Evolutionary conservation across 2,113 vertebrate species (phyloP).

Genomic region (Turdus rufiventris): DNA sequence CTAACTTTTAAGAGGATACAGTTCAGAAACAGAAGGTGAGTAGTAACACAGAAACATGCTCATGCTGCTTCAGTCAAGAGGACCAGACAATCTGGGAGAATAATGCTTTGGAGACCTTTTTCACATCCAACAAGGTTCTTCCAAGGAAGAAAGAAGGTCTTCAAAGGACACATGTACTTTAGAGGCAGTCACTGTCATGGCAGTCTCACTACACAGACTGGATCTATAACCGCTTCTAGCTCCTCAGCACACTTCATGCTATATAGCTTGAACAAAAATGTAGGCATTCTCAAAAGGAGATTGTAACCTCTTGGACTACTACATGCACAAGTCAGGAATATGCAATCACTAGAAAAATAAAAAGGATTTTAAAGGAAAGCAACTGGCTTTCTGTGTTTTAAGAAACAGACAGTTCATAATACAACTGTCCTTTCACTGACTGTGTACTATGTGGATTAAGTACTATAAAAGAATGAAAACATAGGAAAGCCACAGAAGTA

Average conservation of each 20-base stretch:
- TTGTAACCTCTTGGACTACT: constrained; percentile 24
- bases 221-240: constrained; percentile 29
- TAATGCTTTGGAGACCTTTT: neutral
- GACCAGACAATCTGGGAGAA: neutral
- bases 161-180: neutral
- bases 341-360: neutral
- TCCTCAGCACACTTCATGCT: neutral
- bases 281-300: neutral
- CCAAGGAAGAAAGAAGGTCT: neutral
- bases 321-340: neutral
- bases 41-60: neutral
- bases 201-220: neutral
- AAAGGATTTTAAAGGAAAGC: neutral
- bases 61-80: neutral
- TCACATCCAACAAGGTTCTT: neutral
- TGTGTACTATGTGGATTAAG: neutral
- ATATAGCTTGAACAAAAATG: neutral
- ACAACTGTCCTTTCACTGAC: neutral
- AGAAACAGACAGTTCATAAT: neutral
- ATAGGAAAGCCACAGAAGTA: neutral
- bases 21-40: neutral
- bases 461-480: neutral
- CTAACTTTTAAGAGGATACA: neutral
- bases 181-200: neutral
- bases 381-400: neutral